Conservation (phyloP, 2,113 vertebrate genomes). For the Caloenas nicobarica region DNA sequence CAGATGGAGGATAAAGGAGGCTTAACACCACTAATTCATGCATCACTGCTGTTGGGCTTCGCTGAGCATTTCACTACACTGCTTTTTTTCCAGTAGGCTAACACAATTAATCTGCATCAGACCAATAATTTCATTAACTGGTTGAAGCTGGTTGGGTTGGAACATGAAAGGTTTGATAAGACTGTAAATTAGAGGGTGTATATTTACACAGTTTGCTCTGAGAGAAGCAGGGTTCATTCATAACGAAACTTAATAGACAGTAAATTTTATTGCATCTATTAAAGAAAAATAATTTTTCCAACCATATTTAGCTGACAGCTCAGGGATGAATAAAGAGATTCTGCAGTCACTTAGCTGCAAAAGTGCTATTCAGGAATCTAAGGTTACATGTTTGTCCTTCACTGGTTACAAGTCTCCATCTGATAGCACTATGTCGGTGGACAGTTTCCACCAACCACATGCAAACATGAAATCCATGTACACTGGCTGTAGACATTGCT, state of each 20-base stretch:
- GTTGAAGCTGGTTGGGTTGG: not conserved
- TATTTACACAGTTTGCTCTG: not conserved
- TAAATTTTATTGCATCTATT: not conserved
- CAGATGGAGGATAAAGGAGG: slow-evolving; percentile 10
- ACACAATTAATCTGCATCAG: slow-evolving; percentile 1
- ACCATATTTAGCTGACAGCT: not conserved
- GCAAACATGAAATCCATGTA: not conserved
- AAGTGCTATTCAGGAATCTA: not conserved
- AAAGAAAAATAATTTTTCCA: not conserved
- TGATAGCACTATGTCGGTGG: not conserved
- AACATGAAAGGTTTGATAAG: slow-evolving; percentile 2
- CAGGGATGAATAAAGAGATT: not conserved
- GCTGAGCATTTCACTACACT: not conserved
- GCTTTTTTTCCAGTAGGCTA: slow-evolving; percentile 1
- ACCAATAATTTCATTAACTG: slow-evolving; percentile 8
- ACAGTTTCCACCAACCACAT: not conserved
- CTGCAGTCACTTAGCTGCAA: not conserved
- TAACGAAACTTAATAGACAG: not conserved
- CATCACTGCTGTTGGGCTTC: not conserved
- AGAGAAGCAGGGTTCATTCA: not conserved
- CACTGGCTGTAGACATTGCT: not conserved
- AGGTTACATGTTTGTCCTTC: not conserved
- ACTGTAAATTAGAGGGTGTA: not conserved
- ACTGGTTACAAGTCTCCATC: not conserved
- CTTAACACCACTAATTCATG: slow-evolving; percentile 12